Conservation (phyloP, 2,888 invertebrate species). For the Philopedon plagiatum region DNA sequence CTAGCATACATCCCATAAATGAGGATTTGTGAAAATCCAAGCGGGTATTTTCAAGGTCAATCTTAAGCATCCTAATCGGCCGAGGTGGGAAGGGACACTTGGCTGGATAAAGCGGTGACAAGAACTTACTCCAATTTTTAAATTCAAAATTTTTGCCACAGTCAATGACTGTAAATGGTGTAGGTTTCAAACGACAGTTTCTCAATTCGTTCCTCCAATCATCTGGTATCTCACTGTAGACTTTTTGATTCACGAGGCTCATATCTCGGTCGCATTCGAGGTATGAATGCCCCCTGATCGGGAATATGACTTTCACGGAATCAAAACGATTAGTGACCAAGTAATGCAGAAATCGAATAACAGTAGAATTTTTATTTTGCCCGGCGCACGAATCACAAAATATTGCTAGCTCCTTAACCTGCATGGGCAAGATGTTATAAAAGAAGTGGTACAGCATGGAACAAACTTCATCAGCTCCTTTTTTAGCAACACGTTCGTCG, state of each 20-base stretch:
- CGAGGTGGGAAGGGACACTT: too few species aligned
- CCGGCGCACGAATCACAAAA: not conserved
- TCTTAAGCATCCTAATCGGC: too few species aligned
- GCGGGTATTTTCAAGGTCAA: too few species aligned
- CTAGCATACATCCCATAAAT: too few species aligned
- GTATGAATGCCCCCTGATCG: too few species aligned
- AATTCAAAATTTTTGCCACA: not conserved
- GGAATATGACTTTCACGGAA: not conserved
- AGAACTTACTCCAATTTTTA: too few species aligned
- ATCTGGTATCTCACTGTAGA: not conserved
- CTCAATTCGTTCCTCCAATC: not conserved
- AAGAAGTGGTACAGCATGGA: conserved; percentile 45
- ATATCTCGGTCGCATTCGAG: not conserved
- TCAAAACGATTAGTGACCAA: not conserved
- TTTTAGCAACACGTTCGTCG: conserved; percentile 51
- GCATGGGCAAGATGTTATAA: conserved; percentile 25
- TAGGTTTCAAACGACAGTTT: conserved; percentile 36
- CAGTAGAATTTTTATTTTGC: conserved; percentile 1
- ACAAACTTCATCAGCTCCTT: conserved; percentile 53
- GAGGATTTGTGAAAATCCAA: too few species aligned
- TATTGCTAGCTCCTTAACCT: not conserved
- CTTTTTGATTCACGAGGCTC: not conserved
- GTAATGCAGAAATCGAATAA: not conserved
- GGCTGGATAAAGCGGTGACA: too few species aligned
- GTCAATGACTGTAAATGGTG: conserved; percentile 23